Evolutionary conservation across 2,113 vertebrate species (phyloP), one percentile per base, ranked within the genome.

Genomic region (Sylvietta virens): DNA sequence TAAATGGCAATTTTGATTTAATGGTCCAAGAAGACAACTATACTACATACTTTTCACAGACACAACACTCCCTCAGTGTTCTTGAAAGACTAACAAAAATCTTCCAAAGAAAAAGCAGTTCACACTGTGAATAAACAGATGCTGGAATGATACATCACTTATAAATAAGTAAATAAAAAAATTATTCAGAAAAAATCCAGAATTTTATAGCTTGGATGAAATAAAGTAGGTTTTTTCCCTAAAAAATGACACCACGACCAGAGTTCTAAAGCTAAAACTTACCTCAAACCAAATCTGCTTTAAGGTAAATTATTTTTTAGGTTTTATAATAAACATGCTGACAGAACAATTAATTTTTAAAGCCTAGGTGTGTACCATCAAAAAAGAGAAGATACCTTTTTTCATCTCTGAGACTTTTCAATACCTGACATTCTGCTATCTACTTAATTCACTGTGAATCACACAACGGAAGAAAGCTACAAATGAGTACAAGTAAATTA

Each of bases 401-500:
- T 45, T 39, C 15, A 58, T 45, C 40, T 65, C 23, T 71, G 15
- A 77, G 84, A 64, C 10, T 42, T 58, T 85, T 89, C 23, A 28
- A 22, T 42, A 77, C 16, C 28, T 77, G 39, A 81, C 76, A 69
- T 28, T 58, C 54, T 91, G 62, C 31, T 51, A 81, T 78, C 20
- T 48, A 81, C 54, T 81, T 88, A 84, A 76, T 81, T 82, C 57
- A 57, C 15, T 56, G 40, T 88, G 53, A 83, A 72, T 89, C 60
- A 71, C n/a, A 87, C 10, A 93, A 92, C 8, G 87, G 56, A 93
- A 93, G 45, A 66, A 78, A 88, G 40, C 62, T 54, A 84, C 21
- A 91, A 86, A 67, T 45, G 9, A 65, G 9, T 65, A n/a, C 42
- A 96, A 91, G 48, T 42, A 96, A 97, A 79, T 64, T 69, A 87